Percentiles rank a stretch among this genome's conserved stretches.
phyloP scores from a whole-genome alignment of 2,888 invertebrate genomes.

The Drosophila tripunctata region DNA sequence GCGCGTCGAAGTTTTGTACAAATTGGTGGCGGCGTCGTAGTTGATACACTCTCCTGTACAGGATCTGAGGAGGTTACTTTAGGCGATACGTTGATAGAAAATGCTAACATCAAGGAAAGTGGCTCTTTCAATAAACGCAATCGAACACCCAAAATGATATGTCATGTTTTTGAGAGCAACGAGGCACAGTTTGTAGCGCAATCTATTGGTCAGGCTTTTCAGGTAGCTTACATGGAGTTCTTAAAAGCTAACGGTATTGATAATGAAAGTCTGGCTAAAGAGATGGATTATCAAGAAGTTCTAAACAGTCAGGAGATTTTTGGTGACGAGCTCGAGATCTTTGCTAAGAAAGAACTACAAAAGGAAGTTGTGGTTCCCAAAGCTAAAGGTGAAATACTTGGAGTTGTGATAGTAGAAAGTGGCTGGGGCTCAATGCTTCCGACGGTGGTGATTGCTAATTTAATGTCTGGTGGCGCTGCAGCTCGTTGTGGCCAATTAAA shows the following conservation, averaged over 20 bases:
- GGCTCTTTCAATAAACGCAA: slow-evolving; percentile 86
- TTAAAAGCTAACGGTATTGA: slow-evolving; percentile 99
- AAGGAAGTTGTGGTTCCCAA: slow-evolving; percentile 99
- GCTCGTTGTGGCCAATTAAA: slow-evolving; percentile 99
- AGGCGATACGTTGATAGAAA: slow-evolving; percentile 31
- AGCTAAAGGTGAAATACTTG: slow-evolving; percentile 98
- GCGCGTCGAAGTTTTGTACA: slow-evolving; percentile 97
- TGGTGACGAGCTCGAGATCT: slow-evolving; percentile 99
- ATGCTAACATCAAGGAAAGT: slow-evolving; percentile 33
- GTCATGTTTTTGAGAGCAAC: slow-evolving; percentile 99
- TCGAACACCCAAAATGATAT: slow-evolving; percentile 98
- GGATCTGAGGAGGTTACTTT: slow-evolving; percentile 21
- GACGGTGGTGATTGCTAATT: slow-evolving; percentile 99
- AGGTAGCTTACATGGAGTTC: slow-evolving; percentile 99
- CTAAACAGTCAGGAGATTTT: slow-evolving; percentile 99
- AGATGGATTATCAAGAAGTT: slow-evolving; percentile 99
- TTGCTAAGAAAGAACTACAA: slow-evolving; percentile 98
- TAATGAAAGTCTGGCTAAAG: slow-evolving; percentile 99
- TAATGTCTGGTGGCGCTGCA: slow-evolving; percentile 98
- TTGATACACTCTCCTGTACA: slow-evolving; percentile 33
- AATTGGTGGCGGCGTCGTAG: slow-evolving; percentile 25
- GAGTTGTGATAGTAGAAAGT: slow-evolving; percentile 99
- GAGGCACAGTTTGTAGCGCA: slow-evolving; percentile 99
- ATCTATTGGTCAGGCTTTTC: slow-evolving; percentile 99
- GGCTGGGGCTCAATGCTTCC: slow-evolving; percentile 99